Base-by-base conservation (phyloP, 2,888 invertebrate species). In the Merodon equestris region DNA sequence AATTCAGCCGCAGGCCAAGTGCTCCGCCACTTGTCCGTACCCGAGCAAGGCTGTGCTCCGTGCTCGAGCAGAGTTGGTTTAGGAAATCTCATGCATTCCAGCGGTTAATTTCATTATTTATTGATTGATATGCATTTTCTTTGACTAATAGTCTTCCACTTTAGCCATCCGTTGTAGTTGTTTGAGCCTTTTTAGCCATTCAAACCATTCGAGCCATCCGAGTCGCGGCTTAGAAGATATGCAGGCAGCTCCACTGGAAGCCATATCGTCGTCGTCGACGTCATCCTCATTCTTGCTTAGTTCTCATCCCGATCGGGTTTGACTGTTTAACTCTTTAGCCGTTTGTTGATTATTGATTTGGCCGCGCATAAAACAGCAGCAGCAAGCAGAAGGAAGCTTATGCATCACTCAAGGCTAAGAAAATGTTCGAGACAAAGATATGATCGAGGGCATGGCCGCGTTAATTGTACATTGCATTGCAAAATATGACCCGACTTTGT, bases 61-160 rank as follows among this genome's bases (percentile, higher is more conserved):
- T 34, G 40, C 1, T 15, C 19, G 15, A 9, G 15, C 9, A 9
- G 13, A 10, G 45, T n/a, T 50, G 48, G 66, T 57, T 63, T 63
- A 66, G 77, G 19, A 77, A 68, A 77, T 67, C 77, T 58, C 67
- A 72, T 40, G 73, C 77, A 77, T 77, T 77, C 77, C 77, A 44
- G 42, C 44, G 73, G 67, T 67, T 77, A 73, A 63, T 64, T 77
- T 77, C 67, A 77, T 67, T 77, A 77, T 73, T 77, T 73, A 77
- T 77, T 77, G 77, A 77, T 77, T 77, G 77, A 77, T 77, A 77
- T 77, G 77, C 77, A 73, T 77, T 77, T 72, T 67, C 67, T 73
- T 68, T 77, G 77, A 77, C 77, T 77, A 77, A 77, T 77, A 77
- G 77, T 68, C 77, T 48, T 60, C 73, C 57, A 73, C 72, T 4